Conservation (phyloP, 2,888 invertebrate genomes). For the Mesochorus sp. region DNA sequence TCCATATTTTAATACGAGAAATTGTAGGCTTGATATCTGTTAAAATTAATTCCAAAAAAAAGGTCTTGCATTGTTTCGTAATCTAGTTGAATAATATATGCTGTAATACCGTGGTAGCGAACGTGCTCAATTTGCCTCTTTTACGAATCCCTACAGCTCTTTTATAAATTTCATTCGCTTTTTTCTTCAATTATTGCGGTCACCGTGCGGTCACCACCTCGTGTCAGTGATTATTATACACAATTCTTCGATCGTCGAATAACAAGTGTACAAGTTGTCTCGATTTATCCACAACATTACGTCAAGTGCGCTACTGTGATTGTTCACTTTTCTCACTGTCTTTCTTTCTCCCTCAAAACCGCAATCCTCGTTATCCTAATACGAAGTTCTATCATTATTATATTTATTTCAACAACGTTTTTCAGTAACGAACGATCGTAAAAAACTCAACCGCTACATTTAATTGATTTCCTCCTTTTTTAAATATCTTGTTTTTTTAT, state of each 20-base stretch:
- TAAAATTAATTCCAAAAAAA: not conserved
- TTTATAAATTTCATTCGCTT: not conserved
- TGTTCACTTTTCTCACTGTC: not conserved
- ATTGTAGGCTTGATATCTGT: too few relatives aligned
- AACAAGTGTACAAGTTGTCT: not conserved
- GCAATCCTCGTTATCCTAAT: not conserved
- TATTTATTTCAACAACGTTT: not conserved
- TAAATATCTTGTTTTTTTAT: conserved; percentile 62
- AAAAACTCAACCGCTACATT: not conserved
- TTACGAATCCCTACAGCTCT: not conserved
- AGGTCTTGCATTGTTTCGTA: not conserved
- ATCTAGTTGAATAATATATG: not conserved
- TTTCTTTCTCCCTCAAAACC: conserved; percentile 72
- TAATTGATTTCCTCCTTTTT: not conserved
- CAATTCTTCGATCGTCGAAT: not conserved
- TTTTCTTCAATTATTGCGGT: conserved; percentile 9
- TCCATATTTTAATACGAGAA: too few relatives aligned
- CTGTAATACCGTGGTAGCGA: not conserved
- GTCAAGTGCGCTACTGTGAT: not conserved
- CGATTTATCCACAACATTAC: not conserved
- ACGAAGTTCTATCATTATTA: conserved; percentile 73
- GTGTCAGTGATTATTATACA: not conserved
- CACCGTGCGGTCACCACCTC: conserved; percentile 1
- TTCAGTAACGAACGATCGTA: not conserved
- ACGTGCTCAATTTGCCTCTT: not conserved